Base-by-base conservation (phyloP, 1,140 invertebrate genomes). In the Cotesia chilonis region DNA sequence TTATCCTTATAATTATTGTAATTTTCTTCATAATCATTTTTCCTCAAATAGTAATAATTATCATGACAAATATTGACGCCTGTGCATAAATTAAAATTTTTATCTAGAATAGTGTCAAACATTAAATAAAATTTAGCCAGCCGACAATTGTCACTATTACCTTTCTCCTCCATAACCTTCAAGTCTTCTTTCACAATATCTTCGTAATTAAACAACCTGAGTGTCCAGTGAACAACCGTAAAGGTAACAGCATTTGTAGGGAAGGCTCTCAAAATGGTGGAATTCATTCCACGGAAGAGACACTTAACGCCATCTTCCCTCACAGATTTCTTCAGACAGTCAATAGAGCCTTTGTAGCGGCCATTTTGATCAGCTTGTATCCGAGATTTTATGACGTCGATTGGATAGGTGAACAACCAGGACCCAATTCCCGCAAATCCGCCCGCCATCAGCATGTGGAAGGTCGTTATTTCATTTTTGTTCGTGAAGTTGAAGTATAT, bases 241-340 rank as follows among this genome's bases (percentile, higher is more conserved):
- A 98, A 97, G 41, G 94, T 96, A 1, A 93, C 94, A 0, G 95
- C 96, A 80, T 98, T 98, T n/a, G 93, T 93, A 0, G 96, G 95
- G 85, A 98, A 97, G 0, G 96, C 95, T 55, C 96, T 89, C 41
- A 96, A 82, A 12, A 95, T 82, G 0, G 95, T 94, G 0, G 95
- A 93, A 9, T 88, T 90, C 0, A 96, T 79, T 0, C 95, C 95
- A 9, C 92, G 85, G 20, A 89, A 88, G 70, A 96, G 87, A 71
- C 91, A 92, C 0, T 77, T 73, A 70, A 89, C 87, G 0, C 95
- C 95, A 79, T 96, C 94, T 0, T 83, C 79, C 35, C 82, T 83
- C 36, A 94, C 85, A 37, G 93, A 94, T 77, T 92, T 89, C 12
- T 85, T 82, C 2, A 92, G 85, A 81, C 95, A 97, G 79, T 96